These are phyloP conservation scores for Palythoa heliodiscus DNA, from an alignment of 92 coral and sea anemone species.

Conservation along the genomic window DNA sequence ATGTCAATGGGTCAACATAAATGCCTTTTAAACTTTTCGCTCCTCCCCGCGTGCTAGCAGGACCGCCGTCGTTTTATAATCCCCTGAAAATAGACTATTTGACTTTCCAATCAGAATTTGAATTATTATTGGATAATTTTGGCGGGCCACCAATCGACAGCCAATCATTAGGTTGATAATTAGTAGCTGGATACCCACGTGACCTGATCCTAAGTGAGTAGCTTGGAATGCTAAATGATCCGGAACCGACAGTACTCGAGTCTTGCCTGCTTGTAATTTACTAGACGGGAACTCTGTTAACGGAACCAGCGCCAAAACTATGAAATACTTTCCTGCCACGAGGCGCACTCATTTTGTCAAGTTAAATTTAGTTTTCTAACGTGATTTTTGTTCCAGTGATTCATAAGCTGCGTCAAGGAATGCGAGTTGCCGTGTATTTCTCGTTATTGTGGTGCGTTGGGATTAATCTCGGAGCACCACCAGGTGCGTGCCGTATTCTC, in stretches of 20 bases:
- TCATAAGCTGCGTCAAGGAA: constrained; percentile 25
- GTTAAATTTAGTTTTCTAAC: constrained; percentile 19
- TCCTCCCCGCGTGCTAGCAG: not conserved
- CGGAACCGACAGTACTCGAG: constrained; percentile 2
- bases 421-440: constrained; percentile 24
- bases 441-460: constrained; percentile 34
- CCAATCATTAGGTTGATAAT: constrained; percentile 42
- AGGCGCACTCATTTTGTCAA: constrained; percentile 9
- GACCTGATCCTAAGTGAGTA: constrained; percentile 19
- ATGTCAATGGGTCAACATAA: constrained; percentile 8
- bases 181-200: constrained; percentile 31
- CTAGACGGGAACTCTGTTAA: constrained; percentile 30
- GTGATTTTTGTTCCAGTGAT: constrained; percentile 7
- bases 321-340: not conserved
- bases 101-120: constrained; percentile 22
- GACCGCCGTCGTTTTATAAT: not conserved
- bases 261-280: not conserved
- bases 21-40: not conserved
- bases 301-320: not conserved
- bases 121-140: constrained; percentile 33
- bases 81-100: constrained; percentile 26
- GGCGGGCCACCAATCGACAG: constrained; percentile 19
- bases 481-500: constrained; percentile 20
- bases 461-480: not conserved
- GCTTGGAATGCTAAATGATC: constrained; percentile 30